phyloP scores from a whole-genome alignment of 1,140 invertebrate genomes.

The Drosophila sp. region DNA sequence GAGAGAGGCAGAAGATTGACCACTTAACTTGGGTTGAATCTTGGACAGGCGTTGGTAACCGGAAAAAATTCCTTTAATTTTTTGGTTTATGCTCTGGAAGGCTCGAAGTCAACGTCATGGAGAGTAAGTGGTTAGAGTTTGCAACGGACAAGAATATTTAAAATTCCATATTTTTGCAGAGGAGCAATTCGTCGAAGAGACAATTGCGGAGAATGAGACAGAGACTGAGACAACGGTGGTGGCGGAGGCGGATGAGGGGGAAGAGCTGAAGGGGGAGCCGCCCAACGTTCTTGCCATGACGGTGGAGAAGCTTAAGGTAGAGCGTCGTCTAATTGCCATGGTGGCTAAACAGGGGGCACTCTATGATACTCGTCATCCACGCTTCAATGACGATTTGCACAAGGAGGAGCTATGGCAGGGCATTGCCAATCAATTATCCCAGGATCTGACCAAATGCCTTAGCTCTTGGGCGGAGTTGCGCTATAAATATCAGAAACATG shows the following conservation, averaged over 20 bases:
- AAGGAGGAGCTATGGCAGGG: conserved; percentile 48
- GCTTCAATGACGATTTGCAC: conserved; percentile 33
- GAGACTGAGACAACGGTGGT: not conserved
- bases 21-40: not conserved
- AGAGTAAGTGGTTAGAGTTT: not conserved
- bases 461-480: conserved; percentile 60
- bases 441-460: conserved; percentile 38
- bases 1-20: not conserved
- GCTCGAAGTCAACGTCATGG: not conserved
- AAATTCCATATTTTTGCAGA: not conserved
- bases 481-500: conserved; percentile 56
- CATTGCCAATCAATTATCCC: conserved; percentile 24
- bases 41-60: not conserved
- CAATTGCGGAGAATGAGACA: not conserved
- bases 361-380: conserved; percentile 36
- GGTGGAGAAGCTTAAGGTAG: conserved; percentile 13
- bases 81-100: not conserved
- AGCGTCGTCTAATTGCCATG: conserved; percentile 32
- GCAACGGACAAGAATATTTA: not conserved
- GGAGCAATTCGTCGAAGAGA: not conserved
- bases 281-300: not conserved
- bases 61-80: not conserved
- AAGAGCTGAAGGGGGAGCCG: not conserved
- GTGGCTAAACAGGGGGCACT: conserved; percentile 28
- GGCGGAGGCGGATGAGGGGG: not conserved